Base-by-base conservation (phyloP, 2,888 invertebrate genomes). In the Drosophila subquinaria region DNA sequence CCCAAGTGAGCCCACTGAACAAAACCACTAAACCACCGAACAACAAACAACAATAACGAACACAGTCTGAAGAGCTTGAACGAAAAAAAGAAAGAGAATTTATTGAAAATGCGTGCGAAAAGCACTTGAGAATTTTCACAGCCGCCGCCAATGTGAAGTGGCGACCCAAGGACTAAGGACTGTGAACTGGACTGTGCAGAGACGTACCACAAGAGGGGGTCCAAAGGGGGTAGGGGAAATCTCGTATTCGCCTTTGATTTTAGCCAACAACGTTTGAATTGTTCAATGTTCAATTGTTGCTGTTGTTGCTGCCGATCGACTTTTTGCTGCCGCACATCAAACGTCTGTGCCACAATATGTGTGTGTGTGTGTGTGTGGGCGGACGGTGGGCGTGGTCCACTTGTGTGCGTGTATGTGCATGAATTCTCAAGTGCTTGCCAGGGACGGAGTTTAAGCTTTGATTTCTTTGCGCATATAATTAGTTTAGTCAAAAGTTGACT, bases 21-120 rank as follows among this genome's bases (percentile, higher is more conserved):
- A 20, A 20, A 35, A 45, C 35, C 45, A 23, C 36, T 23, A 11
- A 36, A 36, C 51, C 52, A 40, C 23, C 23, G 23, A 53, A 23
- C 65, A 55, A 43, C 60, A 69, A 45, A 42, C 33, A 40, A 17
- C 43, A 74, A 60, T 33, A 76, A 56, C 38, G 61, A 65, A 50
- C 55, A 60, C 40, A 47, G 43, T n/a, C 55, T 57, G 30, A 55
- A 48, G 15, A 52, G 10, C 45, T 70, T 43, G 30, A 52, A 38
- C 35, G 0, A 27, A 38, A 45, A 43, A 53, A 51, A 36, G 56
- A 51, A 55, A 55, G 47, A 33, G 27, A 76, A 69, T 69, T 63
- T 73, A 86, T 82, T 78, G 84, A 86, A 87, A 82, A 81, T 83
- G 78, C 84, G 81, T 77, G 73, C 52, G 64, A 75, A 77, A 82